Evolutionary conservation across 2,888 invertebrate genomes (phyloP).

Genomic region (Tanypteryx hageni): DNA sequence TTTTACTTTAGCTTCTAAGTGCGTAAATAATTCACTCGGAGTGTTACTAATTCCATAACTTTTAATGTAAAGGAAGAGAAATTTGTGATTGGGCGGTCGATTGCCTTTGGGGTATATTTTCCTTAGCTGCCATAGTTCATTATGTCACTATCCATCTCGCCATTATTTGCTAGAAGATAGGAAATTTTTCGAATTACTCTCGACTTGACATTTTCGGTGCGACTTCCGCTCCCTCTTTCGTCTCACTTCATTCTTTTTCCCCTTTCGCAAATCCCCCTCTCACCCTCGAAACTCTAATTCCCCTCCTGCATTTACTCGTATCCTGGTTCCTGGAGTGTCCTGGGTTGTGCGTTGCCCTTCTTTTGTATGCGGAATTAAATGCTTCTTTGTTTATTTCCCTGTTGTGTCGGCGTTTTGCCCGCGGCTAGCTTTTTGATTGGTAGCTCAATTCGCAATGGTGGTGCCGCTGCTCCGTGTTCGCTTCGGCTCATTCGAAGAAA

Average conservation of each 20-base stretch:
- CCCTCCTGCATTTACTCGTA: neutral
- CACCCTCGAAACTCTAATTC: neutral
- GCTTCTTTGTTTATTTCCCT: neutral
- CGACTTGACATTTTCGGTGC: neutral
- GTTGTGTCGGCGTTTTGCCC: conserved; percentile 5
- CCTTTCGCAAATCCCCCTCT: neutral
- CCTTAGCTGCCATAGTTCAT: no score
- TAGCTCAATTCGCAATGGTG: neutral
- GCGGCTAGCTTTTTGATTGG: neutral
- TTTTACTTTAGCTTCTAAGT: no score
- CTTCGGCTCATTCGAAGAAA: neutral
- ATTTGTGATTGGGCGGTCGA: no score
- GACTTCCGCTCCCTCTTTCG: neutral
- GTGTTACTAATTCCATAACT: no score
- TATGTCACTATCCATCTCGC: neutral
- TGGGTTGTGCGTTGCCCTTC: neutral
- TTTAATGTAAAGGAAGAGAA: no score
- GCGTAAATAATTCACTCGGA: no score
- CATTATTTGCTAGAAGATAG: neutral
- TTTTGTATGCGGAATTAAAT: neutral
- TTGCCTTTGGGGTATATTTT: no score
- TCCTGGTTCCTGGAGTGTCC: conserved; percentile 10
- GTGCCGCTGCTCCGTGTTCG: neutral
- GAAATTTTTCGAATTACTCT: conserved; percentile 10
- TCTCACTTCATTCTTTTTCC: neutral